Conservation (phyloP, 1,140 invertebrate genomes). For the Hyposmocoma kahamanoa region DNA sequence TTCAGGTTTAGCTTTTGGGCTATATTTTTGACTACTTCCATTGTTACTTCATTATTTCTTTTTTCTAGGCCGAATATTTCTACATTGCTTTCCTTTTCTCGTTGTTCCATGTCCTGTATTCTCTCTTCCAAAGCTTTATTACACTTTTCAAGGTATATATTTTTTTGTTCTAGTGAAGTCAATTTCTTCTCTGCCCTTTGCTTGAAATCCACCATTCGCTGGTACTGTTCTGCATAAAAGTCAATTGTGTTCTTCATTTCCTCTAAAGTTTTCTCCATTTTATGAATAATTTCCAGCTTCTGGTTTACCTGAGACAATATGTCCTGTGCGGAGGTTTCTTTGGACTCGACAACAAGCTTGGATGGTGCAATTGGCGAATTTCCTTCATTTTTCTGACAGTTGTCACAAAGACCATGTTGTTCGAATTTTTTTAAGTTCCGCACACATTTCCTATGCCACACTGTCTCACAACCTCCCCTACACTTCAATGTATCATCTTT, state of each 20-base stretch:
- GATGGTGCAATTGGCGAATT: neutral
- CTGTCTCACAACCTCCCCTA: neutral
- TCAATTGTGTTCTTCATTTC: neutral
- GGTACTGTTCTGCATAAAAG: conserved; percentile 6
- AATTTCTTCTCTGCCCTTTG: conserved; percentile 3
- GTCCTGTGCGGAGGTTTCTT: neutral
- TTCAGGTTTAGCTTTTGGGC: neutral
- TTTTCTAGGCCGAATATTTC: conserved; percentile 11
- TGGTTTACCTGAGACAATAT: neutral
- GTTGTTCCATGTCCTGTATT: conserved; percentile 11
- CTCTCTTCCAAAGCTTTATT: conserved; percentile 13
- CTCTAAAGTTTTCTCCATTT: conserved; percentile 1
- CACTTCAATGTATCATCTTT: conserved; percentile 5
- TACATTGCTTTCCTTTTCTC: conserved; percentile 9
- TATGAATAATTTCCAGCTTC: conserved; percentile 4
- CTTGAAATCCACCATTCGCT: conserved; percentile 2
- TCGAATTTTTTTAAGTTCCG: neutral
- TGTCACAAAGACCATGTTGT: neutral
- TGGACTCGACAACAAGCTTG: neutral
- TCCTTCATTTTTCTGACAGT: neutral
- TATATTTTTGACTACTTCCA: neutral
- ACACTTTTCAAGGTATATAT: conserved; percentile 13
- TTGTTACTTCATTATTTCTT: conserved; percentile 5
- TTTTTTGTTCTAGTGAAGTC: conserved; percentile 2
- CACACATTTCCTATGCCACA: conserved; percentile 5